Percentiles rank a stretch among this genome's conserved stretches.
phyloP scores from a whole-genome alignment of 1,140 invertebrate genomes.

The Scylla paramamosain region DNA sequence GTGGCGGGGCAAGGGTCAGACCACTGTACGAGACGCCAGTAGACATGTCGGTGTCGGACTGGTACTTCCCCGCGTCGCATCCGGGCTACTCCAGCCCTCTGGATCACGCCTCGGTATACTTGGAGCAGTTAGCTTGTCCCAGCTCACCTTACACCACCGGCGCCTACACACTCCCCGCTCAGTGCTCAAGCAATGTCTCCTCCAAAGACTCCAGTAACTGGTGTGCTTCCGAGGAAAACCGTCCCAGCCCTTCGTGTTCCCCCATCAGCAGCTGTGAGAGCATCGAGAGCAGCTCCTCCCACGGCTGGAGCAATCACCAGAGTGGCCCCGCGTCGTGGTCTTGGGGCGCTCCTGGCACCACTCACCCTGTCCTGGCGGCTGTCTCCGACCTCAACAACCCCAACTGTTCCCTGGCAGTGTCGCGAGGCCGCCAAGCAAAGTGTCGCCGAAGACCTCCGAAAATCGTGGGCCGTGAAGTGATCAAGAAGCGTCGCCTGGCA shows the following conservation, averaged over 20 bases:
- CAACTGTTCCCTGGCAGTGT: conserved; percentile 29
- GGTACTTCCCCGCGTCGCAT: conserved; percentile 64
- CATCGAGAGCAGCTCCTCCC: conserved; percentile 40
- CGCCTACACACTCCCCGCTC: conserved; percentile 48
- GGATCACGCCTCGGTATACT: conserved; percentile 36
- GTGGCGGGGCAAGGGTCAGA: conserved; percentile 75
- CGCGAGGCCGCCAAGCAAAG: conserved; percentile 59
- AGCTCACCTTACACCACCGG: conserved; percentile 60
- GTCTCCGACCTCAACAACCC: conserved; percentile 56
- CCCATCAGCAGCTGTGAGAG: conserved; percentile 68
- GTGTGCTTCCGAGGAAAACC: conserved; percentile 48
- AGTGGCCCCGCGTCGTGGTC: conserved; percentile 66
- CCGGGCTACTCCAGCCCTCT: conserved; percentile 57
- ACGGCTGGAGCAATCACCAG: conserved; percentile 39
- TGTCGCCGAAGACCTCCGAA: conserved; percentile 62
- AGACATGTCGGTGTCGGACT: conserved; percentile 70
- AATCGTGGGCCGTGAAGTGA: conserved; percentile 62
- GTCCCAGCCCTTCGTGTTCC: conserved; percentile 65
- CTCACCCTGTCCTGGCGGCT: conserved; percentile 64
- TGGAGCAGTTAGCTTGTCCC: conserved; percentile 55
- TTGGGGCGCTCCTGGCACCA: conserved; percentile 66
- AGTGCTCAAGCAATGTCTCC: conserved; percentile 38
- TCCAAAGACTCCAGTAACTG: conserved; percentile 42
- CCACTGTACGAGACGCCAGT: conserved; percentile 41
- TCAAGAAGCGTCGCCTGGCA: conserved; percentile 83